Percentiles rank a stretch among this genome's conserved stretches.
phyloP scores from a whole-genome alignment of 2,888 invertebrate species.

The Ommatoiulus sabulosus region DNA sequence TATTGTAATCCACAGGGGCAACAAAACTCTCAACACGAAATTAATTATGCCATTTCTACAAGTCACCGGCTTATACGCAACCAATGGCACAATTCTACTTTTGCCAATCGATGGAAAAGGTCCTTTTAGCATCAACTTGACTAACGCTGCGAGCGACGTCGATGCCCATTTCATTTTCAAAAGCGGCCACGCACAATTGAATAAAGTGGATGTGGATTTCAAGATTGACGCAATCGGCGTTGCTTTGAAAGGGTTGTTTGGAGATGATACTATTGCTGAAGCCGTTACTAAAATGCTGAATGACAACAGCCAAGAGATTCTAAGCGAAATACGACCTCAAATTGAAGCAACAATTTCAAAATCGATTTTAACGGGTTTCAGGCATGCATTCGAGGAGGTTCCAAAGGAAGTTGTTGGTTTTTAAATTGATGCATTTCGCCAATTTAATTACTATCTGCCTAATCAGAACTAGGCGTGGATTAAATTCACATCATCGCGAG shows the following conservation, averaged over 20 bases:
- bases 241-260: slow-evolving; percentile 75
- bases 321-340: slow-evolving; percentile 84
- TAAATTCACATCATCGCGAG: no score
- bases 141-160: neutral
- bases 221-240: slow-evolving; percentile 71
- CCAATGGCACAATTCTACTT: slow-evolving; percentile 50
- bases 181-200: slow-evolving; percentile 67
- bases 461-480: no score
- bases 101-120: slow-evolving; percentile 55
- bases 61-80: slow-evolving; percentile 18
- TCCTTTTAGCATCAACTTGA: slow-evolving; percentile 45
- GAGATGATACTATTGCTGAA: slow-evolving; percentile 81
- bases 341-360: slow-evolving; percentile 77
- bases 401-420: neutral
- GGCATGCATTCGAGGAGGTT: neutral
- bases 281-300: slow-evolving; percentile 87
- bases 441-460: no score
- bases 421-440: neutral
- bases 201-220: slow-evolving; percentile 73
- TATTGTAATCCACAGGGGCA: neutral
- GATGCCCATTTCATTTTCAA: neutral
- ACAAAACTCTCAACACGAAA: neutral
- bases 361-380: neutral
- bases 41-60: neutral
- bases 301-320: slow-evolving; percentile 83